Conservation (phyloP, 1,140 invertebrate species). For the Drosophila ficusphila region DNA sequence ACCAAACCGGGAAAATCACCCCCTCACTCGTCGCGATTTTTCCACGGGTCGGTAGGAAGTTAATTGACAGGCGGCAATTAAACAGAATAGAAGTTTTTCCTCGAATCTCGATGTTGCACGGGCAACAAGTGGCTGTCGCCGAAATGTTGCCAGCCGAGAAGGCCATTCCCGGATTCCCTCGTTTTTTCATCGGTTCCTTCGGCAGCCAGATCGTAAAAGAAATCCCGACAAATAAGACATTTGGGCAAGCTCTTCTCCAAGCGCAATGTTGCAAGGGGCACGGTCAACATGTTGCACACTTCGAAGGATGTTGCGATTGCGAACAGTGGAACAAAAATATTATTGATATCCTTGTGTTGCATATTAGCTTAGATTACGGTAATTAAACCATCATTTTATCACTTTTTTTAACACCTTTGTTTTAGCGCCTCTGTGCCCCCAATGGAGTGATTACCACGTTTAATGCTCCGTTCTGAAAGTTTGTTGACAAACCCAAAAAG, state of each 20-base stretch:
- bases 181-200: not conserved
- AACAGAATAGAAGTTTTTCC: slow-evolving; percentile 16
- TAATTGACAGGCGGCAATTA: slow-evolving; percentile 39
- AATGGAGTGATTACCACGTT: slow-evolving; percentile 13
- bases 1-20: not conserved
- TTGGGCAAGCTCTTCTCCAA: not conserved
- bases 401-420: not conserved
- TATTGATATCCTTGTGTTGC: too few species aligned
- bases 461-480: slow-evolving; percentile 7
- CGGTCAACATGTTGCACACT: slow-evolving; percentile 9
- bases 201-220: slow-evolving; percentile 9
- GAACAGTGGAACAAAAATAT: not conserved
- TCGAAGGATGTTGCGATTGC: slow-evolving; percentile 15
- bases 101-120: slow-evolving; percentile 28
- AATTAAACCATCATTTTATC: not conserved
- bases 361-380: not conserved
- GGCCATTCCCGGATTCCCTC: not conserved
- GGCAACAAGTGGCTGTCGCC: slow-evolving; percentile 60
- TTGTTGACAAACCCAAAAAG: not conserved
- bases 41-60: slow-evolving; percentile 16
- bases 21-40: not conserved
- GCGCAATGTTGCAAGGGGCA: not conserved
- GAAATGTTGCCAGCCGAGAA: slow-evolving; percentile 32
- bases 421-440: not conserved
- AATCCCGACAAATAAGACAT: slow-evolving; percentile 12